Conservation (phyloP, 2,113 vertebrate genomes). For the Ariopsis seemanni region DNA sequence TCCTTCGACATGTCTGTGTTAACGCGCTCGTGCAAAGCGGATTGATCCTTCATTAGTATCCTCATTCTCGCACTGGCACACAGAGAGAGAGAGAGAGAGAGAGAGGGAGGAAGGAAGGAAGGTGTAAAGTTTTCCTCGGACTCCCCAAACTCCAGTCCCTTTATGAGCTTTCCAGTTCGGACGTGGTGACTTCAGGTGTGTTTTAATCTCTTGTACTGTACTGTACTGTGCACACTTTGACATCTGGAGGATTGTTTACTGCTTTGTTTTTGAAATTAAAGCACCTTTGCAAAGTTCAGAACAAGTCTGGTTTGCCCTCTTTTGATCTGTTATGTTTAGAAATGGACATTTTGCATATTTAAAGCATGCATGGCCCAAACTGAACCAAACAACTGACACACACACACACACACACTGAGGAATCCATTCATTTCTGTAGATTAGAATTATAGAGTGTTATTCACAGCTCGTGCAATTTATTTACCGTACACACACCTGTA, state of each 20-base stretch:
- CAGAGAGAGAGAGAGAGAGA: no score
- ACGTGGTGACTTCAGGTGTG: slow-evolving; percentile 35
- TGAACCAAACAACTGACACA: neutral
- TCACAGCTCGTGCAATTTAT: neutral
- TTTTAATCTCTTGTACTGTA: neutral
- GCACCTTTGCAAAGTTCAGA: neutral
- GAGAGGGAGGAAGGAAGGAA: neutral
- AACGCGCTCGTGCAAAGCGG: neutral
- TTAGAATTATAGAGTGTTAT: neutral
- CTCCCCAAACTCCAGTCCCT: slow-evolving; percentile 15
- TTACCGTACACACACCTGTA: neutral
- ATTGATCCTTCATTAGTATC: neutral
- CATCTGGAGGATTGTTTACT: neutral
- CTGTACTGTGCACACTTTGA: neutral
- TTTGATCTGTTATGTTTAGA: neutral
- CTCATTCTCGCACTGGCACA: neutral
- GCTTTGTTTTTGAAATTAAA: neutral
- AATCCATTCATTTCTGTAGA: neutral
- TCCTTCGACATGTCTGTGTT: neutral
- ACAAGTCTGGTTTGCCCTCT: neutral
- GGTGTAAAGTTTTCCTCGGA: slow-evolving; percentile 1
- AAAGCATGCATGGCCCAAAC: neutral
- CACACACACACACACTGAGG: neutral
- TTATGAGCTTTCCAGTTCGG: slow-evolving; percentile 18
- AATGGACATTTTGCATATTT: no score